These are phyloP conservation scores for Dicyrtoma fusca DNA, from an alignment of 2,888 invertebrate genomes.

Conservation along the genomic window DNA sequence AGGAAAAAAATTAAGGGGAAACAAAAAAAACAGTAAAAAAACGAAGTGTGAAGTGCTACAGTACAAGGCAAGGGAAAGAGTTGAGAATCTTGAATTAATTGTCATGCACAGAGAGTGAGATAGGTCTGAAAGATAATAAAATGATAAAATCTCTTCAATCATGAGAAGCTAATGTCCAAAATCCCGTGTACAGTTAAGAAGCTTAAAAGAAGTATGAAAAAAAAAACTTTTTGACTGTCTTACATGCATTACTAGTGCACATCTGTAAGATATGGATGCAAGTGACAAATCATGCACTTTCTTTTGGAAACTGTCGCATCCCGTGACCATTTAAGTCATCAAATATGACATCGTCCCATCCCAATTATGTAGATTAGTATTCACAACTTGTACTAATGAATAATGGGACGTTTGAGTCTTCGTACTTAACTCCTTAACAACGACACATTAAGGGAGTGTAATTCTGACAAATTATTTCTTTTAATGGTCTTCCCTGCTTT, in stretches of 20 bases:
- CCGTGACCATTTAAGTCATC: slow-evolving; percentile 26
- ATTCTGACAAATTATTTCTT: slow-evolving; percentile 19
- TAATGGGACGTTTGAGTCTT: no score
- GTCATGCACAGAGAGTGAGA: no score
- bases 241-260: not conserved
- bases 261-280: not conserved
- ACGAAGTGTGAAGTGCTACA: no score
- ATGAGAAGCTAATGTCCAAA: slow-evolving; percentile 12
- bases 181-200: not conserved
- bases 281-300: slow-evolving; percentile 20
- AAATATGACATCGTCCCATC: slow-evolving; percentile 12
- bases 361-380: slow-evolving; percentile 6
- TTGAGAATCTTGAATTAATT: no score
- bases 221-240: not conserved
- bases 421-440: no score
- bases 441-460: not conserved
- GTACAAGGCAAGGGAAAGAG: no score
- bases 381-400: no score
- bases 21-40: no score
- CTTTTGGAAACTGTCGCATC: slow-evolving; percentile 20
- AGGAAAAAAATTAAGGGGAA: no score
- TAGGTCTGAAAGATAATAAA: no score
- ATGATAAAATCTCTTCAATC: slow-evolving; percentile 7
- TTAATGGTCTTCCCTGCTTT: slow-evolving; percentile 5
- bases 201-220: not conserved